These are phyloP conservation scores for Drosophila novamexicana DNA, from an alignment of 1,140 invertebrate genomes.

Conservation along the genomic window DNA sequence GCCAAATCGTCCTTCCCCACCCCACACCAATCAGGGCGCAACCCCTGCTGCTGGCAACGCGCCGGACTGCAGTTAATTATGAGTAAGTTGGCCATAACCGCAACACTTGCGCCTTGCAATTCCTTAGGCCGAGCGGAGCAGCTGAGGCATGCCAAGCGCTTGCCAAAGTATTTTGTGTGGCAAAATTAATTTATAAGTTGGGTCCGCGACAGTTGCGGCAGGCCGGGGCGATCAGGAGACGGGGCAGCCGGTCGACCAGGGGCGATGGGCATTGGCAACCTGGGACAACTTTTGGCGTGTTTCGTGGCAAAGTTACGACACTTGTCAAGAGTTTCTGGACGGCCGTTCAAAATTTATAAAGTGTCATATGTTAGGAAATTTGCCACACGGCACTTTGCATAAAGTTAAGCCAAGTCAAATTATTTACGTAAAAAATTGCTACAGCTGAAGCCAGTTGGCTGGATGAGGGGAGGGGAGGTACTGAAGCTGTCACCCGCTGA, in stretches of 20 bases:
- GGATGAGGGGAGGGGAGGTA: background rate
- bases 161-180: slow-evolving; percentile 67
- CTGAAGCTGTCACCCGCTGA: slow-evolving; percentile 43
- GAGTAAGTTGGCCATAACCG: slow-evolving; percentile 61
- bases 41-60: no score
- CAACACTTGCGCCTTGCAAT: slow-evolving; percentile 47
- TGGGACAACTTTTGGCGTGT: slow-evolving; percentile 29
- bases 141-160: slow-evolving; percentile 61
- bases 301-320: slow-evolving; percentile 40
- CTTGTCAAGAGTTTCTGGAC: slow-evolving; percentile 34
- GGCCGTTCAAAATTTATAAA: slow-evolving; percentile 58
- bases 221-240: background rate
- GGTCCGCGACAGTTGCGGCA: slow-evolving; percentile 33
- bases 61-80: slow-evolving; percentile 80
- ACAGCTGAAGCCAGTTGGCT: slow-evolving; percentile 10
- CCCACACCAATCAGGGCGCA: background rate
- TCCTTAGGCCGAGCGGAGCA: slow-evolving; percentile 53
- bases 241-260: background rate
- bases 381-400: slow-evolving; percentile 47
- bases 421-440: slow-evolving; percentile 69
- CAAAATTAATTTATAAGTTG: slow-evolving; percentile 80
- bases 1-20: background rate
- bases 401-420: slow-evolving; percentile 64
- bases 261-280: slow-evolving; percentile 20
- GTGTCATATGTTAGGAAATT: slow-evolving; percentile 65